Evolutionary conservation across 2,113 vertebrate species (phyloP).

Genomic region (Xiphophorus couchianus): DNA sequence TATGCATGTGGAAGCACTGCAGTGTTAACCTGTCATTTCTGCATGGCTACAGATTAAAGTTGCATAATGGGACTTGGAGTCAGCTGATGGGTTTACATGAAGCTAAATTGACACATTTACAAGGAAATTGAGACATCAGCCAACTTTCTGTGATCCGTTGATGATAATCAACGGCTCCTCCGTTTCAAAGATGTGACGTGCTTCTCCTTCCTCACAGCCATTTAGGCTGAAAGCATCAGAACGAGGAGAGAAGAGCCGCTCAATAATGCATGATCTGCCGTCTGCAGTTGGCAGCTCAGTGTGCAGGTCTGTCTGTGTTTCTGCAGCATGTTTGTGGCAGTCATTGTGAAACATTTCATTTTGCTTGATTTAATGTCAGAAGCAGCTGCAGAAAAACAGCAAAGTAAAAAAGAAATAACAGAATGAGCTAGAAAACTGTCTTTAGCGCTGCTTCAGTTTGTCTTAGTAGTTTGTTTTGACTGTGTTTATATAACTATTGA

Average conservation of each 20-base stretch:
- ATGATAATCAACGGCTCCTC: background rate
- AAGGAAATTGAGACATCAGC: background rate
- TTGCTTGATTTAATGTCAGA: background rate
- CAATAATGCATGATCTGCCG: slow-evolving; percentile 49
- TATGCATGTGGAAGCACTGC: background rate
- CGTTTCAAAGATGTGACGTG: background rate
- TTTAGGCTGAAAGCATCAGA: background rate
- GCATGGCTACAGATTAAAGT: slow-evolving; percentile 31
- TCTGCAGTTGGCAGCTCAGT: slow-evolving; percentile 54
- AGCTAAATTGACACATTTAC: background rate
- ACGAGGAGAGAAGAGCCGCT: slow-evolving; percentile 12
- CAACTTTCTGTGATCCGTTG: background rate
- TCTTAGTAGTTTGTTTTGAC: background rate
- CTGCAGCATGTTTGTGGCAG: no score
- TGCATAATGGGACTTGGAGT: slow-evolving; percentile 36
- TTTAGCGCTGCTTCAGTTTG: background rate
- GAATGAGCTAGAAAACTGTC: background rate
- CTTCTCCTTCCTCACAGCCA: background rate
- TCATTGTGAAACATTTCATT: no score
- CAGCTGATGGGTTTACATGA: background rate
- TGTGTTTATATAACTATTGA: background rate
- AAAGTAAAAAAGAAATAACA: background rate
- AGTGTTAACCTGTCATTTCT: slow-evolving; percentile 8
- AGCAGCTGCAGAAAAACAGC: background rate
- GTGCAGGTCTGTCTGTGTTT: background rate